Evolutionary conservation across 1,140 invertebrate species (phyloP), one percentile per base, ranked within the genome.

Genomic region (Macrotrachela quadricornifera): DNA sequence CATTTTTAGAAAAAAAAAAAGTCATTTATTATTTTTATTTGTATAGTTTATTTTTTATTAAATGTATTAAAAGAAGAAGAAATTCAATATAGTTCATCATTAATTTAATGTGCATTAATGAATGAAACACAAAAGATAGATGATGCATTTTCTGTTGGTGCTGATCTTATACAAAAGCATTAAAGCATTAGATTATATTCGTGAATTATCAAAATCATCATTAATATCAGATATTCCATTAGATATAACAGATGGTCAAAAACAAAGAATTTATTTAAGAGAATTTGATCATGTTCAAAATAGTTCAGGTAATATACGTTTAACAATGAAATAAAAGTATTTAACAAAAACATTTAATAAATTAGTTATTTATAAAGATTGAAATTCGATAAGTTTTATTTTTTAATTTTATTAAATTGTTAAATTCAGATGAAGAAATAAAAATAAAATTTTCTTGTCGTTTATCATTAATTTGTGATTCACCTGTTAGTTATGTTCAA

Each of bases 141-240:
- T 55, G 87, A 94, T 69, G 72, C 77, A 15, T 90, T 87, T 74
- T 84, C 85, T 54, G 82, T 90, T 71, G 91, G 91, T 3, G 77
- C 81, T 59, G 91, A 91, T 2, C 69, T 96, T 14, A 68, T 96
- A 12, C 85, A 94, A 72, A 76, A 77, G 2, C 21, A 30, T 30
- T n/a, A 56, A 76, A 59, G 11, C 59, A 63, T 40, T 84, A 86
- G 68, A 87, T 87, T 6, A 81, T 96, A 58, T 83, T 91, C 63
- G 69, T 95, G 16, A 71, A 88, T 54, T 77, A 79, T 30, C 73
- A 76, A 15, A 75, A 79, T 47, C 74, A 78, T 49, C 72, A 10
- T 76, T 95, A 12, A 83, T 91, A 65, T 87, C 90, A 1, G 67
- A 79, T 42, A 90, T 88, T 62, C 71, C 81, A 51, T 76, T 83